Conservation (phyloP, 2,888 invertebrate genomes). For the Philhelius pedissequus region DNA sequence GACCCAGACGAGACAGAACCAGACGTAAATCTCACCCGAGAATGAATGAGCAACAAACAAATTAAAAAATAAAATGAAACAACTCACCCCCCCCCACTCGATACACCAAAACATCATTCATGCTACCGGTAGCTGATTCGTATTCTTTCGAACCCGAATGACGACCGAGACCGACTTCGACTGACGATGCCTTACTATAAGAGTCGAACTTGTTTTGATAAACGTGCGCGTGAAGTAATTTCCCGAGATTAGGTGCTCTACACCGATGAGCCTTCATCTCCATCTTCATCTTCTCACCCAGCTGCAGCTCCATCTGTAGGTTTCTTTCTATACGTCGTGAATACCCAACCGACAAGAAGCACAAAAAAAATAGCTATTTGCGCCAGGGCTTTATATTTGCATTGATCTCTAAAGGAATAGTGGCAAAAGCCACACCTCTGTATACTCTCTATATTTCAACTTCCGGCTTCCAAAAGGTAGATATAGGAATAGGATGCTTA, state of each 20-base stretch:
- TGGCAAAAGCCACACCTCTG: constrained; percentile 52
- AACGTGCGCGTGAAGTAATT: constrained; percentile 68
- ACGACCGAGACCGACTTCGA: background rate
- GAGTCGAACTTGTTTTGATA: constrained; percentile 60
- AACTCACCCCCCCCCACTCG: background rate
- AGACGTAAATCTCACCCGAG: constrained; percentile 38
- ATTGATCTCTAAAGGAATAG: constrained; percentile 21
- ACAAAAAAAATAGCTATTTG: constrained; percentile 38
- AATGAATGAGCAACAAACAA: constrained; percentile 27
- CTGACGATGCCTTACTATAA: background rate
- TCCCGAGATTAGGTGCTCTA: constrained; percentile 64
- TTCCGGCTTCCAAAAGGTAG: constrained; percentile 43
- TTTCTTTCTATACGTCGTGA: background rate
- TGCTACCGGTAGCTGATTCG: too few relatives aligned
- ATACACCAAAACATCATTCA: too few relatives aligned
- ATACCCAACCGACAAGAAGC: background rate
- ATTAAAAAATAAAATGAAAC: constrained; percentile 22
- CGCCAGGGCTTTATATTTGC: constrained; percentile 30
- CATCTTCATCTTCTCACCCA: too few relatives aligned
- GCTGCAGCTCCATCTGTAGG: background rate
- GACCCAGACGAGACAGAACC: constrained; percentile 47
- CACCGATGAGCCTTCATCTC: constrained; percentile 44
- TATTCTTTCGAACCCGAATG: background rate
- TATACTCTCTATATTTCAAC: constrained; percentile 30
- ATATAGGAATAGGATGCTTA: background rate